Evolutionary conservation across 2,888 invertebrate genomes (phyloP), one percentile per base, ranked within the genome.

Genomic region (Clostera curtula): DNA sequence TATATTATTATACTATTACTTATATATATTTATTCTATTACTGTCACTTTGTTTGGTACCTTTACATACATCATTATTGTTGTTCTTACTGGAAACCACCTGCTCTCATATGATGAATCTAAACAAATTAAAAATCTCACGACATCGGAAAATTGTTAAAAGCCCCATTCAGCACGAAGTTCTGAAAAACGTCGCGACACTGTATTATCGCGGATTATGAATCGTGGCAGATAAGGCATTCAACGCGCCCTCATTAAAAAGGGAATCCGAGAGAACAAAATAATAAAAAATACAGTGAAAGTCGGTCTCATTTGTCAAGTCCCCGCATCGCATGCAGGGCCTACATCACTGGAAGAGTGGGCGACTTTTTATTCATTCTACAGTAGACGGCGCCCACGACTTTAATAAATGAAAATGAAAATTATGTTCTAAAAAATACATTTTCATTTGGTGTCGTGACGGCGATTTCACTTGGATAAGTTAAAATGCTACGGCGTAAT

Each of bases 301-400:
- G 52, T 61, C 60, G 46, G 57, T 60, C 65, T 73, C 70, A 72
- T 75, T 76, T 76, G 74, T 74, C 75, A 76, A 73, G 63, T 64
- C 61, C 53, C 56, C 47, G 48, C 60, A 43, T 60, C 53, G 64
- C 66, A 67, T 71, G 68, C 60, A 55, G 52, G 51, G 56, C 52
- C 52, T 56, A 60, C 56, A 54, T 59, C 50, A 56, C 50, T 45
- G 44, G 49, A 60, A 56, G 57, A 66, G 62, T 66, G 69, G 66
- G 62, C 63, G 64, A 66, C 54, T 62, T 70, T 60, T 62, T 59
- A 60, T 64, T 64, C 60, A 61, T 60, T 57, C 53, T 55, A 53
- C 56, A 59, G 57, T 61, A 53, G 48, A 49, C 41, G 37, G 49
- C 55, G 41, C 47, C 58, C 54, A 54, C 56, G 51, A 57, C 49